phyloP scores from a whole-genome alignment of 2,888 invertebrate species.

The Pocota personata region DNA sequence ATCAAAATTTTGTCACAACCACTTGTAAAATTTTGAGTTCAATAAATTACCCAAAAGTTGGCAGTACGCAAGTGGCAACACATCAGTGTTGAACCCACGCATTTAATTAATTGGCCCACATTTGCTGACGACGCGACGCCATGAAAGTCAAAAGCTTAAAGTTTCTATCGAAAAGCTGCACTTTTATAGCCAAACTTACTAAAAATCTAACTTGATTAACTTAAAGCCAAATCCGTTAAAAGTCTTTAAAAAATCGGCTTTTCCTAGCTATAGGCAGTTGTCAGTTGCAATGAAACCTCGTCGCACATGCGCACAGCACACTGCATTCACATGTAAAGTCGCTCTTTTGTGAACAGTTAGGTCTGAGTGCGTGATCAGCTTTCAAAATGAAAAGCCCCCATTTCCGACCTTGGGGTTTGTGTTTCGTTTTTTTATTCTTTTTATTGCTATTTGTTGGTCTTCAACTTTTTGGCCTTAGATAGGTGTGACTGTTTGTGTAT shows the following conservation, averaged over 20 bases:
- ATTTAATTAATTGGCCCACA: slow-evolving; percentile 17
- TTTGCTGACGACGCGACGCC: background rate
- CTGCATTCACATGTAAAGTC: background rate
- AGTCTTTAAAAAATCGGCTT: background rate
- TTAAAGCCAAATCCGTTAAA: background rate
- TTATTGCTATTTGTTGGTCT: background rate
- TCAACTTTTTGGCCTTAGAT: slow-evolving; percentile 11
- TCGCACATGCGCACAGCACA: background rate
- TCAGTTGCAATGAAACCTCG: background rate
- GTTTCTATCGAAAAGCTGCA: slow-evolving; percentile 13
- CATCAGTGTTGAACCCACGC: slow-evolving; percentile 38
- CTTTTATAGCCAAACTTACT: background rate
- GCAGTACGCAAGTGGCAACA: slow-evolving; percentile 23
- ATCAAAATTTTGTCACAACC: slow-evolving; percentile 34
- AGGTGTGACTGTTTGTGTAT: background rate
- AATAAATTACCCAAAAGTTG: slow-evolving; percentile 67
- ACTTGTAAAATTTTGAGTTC: slow-evolving; percentile 14
- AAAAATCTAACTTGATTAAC: background rate
- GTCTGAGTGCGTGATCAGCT: slow-evolving; percentile 37
- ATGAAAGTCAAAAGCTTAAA: slow-evolving; percentile 24
- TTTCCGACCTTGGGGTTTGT: slow-evolving; percentile 47
- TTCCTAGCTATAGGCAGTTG: background rate
- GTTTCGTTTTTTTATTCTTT: slow-evolving; percentile 6
- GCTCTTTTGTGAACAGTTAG: slow-evolving; percentile 21
- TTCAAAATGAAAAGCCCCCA: slow-evolving; percentile 4